Base-by-base conservation (phyloP, 2,797 vertebrate genomes). In the Sebastes kiyomatsui region DNA sequence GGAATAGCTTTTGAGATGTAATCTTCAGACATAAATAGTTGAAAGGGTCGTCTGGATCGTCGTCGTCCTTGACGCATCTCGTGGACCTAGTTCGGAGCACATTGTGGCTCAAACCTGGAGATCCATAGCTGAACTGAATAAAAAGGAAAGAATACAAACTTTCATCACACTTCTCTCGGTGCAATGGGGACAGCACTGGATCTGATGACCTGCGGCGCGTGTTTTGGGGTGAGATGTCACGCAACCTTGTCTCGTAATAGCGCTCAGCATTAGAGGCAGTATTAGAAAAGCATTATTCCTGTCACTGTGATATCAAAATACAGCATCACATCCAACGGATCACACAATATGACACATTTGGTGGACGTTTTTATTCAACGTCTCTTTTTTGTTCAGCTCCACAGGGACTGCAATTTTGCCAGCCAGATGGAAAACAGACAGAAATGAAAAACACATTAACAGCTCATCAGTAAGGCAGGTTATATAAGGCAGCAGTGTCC, bases 221-320 rank as follows among this genome's bases (percentile, higher is more conserved):
- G 96, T 87, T 95, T 96, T 6, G 74, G 93, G 97, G 96, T 97
- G 95, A 97, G 96, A 85, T 30, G 16, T 72, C 49, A 46, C 3
- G 1, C 42, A 14, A 4, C 65, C 23, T 77, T 85, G 28, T 82
- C 33, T 75, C 38, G 3, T 74, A 61, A 28, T 42, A 16, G 46
- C 30, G 38, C 25, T 30, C 35, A 20, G 14, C 33, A 70, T 65
- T 7, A 49, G 16, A 70, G 6, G 46, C 27, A 18, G 35, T 22
- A 6, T 38, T 14, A 67, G 20, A 58, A 70, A 59, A 46, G 16
- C 62, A 69, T 86, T 23, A 25, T 54, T 68, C 49, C n/a, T 68
- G 4, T n/a, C 38, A 27, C 54, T 80, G 49, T 68, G 23, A 58
- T 62, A 67, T 70, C 14, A 12, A 49, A 81, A 68, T 74, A 14